Percentiles rank a stretch among this genome's conserved stretches.
These are phyloP conservation scores for Darevskia nairensis DNA, from an alignment of 2,797 vertebrate species.

Conservation along the genomic window DNA sequence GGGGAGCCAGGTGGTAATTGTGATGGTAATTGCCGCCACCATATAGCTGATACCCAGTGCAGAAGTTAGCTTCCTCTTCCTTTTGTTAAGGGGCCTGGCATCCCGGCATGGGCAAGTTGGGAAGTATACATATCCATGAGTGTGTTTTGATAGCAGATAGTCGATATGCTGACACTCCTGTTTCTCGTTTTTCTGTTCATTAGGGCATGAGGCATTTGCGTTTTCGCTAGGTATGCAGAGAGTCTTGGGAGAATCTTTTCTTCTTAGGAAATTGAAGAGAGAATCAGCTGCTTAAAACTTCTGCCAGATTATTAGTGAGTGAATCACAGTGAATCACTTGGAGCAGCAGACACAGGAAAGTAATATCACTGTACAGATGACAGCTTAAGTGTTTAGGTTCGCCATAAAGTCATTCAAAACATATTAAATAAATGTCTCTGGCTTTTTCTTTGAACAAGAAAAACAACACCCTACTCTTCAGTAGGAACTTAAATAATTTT, in stretches of 20 bases:
- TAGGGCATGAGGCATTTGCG: background rate
- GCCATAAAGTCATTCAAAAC: background rate
- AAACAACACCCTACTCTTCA: background rate
- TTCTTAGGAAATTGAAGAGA: constrained; percentile 7
- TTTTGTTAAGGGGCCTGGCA: background rate
- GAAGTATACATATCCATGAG: background rate
- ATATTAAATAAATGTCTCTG: background rate
- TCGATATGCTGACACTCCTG: constrained; percentile 16
- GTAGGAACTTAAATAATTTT: background rate
- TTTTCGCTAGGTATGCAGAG: constrained; percentile 14
- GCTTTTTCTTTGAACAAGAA: background rate
- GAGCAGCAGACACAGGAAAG: background rate
- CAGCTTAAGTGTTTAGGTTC: constrained; percentile 8
- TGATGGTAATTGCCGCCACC: background rate
- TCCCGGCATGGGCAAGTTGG: background rate
- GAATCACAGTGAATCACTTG: constrained; percentile 33
- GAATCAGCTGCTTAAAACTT: constrained; percentile 30
- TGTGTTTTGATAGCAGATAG: constrained; percentile 5
- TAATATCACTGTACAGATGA: background rate
- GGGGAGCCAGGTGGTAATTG: background rate
- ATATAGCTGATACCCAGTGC: background rate
- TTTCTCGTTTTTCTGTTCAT: constrained; percentile 6
- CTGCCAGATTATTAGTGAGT: background rate
- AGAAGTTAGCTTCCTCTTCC: background rate
- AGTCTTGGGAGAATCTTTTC: constrained; percentile 18